phyloP scores from a whole-genome alignment of 2,797 vertebrate genomes.

The Pogonophryne albipinna region DNA sequence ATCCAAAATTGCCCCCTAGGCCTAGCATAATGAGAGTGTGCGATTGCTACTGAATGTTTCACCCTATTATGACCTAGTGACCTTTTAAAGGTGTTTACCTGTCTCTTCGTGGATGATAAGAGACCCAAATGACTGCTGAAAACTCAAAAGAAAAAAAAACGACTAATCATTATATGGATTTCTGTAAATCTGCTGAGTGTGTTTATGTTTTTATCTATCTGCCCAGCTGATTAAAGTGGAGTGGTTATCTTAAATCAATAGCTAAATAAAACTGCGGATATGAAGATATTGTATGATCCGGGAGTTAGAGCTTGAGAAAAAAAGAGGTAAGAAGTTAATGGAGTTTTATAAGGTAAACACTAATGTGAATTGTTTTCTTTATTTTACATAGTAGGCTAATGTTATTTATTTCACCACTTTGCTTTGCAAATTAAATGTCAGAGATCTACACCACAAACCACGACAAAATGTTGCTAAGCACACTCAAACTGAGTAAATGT shows the following conservation, averaged over 20 bases:
- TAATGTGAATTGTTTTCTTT: neutral
- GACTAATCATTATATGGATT: neutral
- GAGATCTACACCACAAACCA: neutral
- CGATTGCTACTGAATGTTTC: neutral
- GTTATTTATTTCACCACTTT: neutral
- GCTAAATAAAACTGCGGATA: neutral
- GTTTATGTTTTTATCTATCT: neutral
- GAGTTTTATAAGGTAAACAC: neutral
- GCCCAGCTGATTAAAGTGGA: neutral
- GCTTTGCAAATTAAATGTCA: neutral
- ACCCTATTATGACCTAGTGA: neutral
- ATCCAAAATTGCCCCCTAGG: neutral
- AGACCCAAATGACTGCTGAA: neutral
- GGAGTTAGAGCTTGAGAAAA: neutral
- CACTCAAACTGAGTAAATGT: neutral
- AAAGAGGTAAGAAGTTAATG: neutral
- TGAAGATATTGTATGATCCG: neutral
- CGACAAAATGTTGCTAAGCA: neutral
- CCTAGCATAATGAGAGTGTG: neutral
- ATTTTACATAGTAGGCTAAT: neutral
- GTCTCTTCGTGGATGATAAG: neutral
- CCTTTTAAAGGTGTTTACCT: neutral
- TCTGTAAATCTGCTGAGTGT: neutral
- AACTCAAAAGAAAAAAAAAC: neutral
- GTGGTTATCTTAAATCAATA: constrained; percentile 7